Evolutionary conservation across 2,888 invertebrate genomes (phyloP), one percentile per base, ranked within the genome.

Genomic region (Nezara viridula): DNA sequence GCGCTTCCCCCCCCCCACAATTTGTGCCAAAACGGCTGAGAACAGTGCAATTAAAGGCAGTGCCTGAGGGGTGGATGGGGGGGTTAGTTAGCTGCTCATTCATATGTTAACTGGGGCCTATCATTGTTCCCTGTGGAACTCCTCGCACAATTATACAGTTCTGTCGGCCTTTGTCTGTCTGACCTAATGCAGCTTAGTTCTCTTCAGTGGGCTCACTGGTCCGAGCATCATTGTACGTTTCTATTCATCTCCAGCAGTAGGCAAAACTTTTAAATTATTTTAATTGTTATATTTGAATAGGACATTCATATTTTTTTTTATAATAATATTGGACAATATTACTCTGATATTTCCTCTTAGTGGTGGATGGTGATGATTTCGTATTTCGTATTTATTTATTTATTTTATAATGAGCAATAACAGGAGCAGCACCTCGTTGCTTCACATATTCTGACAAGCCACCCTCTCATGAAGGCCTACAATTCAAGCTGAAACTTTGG

Each of bases 61-160:
- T 47, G 44, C 81, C 81, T 10, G 81, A 10, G 66, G 66, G 37
- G 21, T 0, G 32, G 60, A 7, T 44, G 66, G 6, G 19, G 66
- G 37, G 81, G 81, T 81, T 81, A 81, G 81, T 81, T 81, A 81
- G 81, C 81, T 44, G 44, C 81, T 81, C 81, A 81, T 81, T 81
- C 81, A 81, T 81, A 81, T 81, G 81, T 81, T 81, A 81, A 81
- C 81, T 81, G 44, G 81, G 40, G n/a, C 44, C 44, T 81, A 81
- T 81, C 44, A 81, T 81, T 81, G 81, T 47, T 81, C 44, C 37
- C 44, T 19, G 12, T n/a, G 44, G 3, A 47, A 81, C 81, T 81
- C 81, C 81, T 81, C 81, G 40, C 44, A 47, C 81, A 81, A 81
- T 81, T 81, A 81, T 81, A 81, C 44, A 81, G 81, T 81, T 81